phyloP scores from a whole-genome alignment of 2,113 vertebrate species.

The Daphoenositta chrysoptera region DNA sequence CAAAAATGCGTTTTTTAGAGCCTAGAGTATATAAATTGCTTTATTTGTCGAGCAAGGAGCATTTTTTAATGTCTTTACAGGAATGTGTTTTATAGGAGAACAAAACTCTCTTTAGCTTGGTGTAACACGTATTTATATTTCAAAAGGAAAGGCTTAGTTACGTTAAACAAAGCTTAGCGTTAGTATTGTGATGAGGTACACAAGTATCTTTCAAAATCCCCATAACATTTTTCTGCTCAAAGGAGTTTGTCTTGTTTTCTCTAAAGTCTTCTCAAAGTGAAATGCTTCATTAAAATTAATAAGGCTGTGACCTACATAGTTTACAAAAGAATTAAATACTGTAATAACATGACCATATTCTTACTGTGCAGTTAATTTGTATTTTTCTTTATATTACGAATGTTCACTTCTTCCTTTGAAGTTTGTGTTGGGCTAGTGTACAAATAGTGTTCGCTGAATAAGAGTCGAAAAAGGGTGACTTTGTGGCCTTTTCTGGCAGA shows the following conservation, averaged over 20 bases:
- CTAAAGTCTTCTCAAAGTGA: slow-evolving; percentile 37
- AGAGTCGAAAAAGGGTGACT: background rate
- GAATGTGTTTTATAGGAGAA: background rate
- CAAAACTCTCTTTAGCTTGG: background rate
- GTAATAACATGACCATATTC: slow-evolving; percentile 10
- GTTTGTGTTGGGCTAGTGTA: background rate
- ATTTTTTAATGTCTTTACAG: background rate
- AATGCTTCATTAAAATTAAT: slow-evolving; percentile 62
- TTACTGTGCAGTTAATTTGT: slow-evolving; percentile 16
- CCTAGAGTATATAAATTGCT: background rate
- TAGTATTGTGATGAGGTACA: slow-evolving; percentile 34
- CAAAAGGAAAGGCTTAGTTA: slow-evolving; percentile 34
- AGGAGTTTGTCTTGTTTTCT: slow-evolving; percentile 36
- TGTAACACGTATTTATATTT: background rate
- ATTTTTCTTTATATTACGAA: background rate
- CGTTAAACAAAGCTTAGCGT: background rate
- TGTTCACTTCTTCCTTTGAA: slow-evolving; percentile 25
- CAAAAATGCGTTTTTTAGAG: background rate
- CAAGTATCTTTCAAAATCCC: background rate
- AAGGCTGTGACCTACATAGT: slow-evolving; percentile 35
- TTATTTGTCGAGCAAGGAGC: background rate
- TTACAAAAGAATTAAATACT: slow-evolving; percentile 41
- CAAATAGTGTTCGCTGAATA: background rate
- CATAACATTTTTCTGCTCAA: slow-evolving; percentile 30
- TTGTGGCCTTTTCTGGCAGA: background rate